Conservation (phyloP, 2,888 invertebrate species). For the Laothoe populi region DNA sequence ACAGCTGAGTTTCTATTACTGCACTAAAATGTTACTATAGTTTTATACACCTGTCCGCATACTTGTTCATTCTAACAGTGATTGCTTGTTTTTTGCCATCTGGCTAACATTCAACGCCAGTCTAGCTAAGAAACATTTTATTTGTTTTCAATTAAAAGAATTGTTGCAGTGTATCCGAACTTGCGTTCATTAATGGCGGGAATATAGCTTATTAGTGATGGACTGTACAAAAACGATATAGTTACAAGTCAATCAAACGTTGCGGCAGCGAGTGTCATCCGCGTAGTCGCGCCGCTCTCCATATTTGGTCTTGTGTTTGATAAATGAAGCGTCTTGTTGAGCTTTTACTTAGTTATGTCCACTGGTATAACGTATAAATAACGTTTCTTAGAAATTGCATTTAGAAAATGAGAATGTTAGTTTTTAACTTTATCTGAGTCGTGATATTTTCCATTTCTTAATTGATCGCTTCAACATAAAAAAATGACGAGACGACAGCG, state of each 20-base stretch:
- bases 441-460: constrained; percentile 21
- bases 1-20: neutral
- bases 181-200: constrained; percentile 32
- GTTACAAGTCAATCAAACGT: constrained; percentile 76
- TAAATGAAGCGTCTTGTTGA: constrained; percentile 40
- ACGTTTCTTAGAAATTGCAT: constrained; percentile 34
- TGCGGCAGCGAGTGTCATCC: constrained; percentile 55
- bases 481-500: constrained; percentile 8
- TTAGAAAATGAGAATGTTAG: constrained; percentile 21
- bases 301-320: constrained; percentile 61
- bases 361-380: constrained; percentile 45
- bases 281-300: constrained; percentile 64
- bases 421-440: constrained; percentile 6
- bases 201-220: constrained; percentile 34
- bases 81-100: constrained; percentile 3
- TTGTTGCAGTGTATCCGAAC: constrained; percentile 24
- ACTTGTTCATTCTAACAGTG: neutral
- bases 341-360: constrained; percentile 40
- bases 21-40: neutral
- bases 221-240: constrained; percentile 40
- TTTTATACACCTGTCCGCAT: constrained; percentile 1
- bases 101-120: neutral
- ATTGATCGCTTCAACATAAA: constrained; percentile 9
- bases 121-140: constrained; percentile 14
- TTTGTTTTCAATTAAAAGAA: constrained; percentile 12